phyloP scores from a whole-genome alignment of 2,113 vertebrate genomes.

The Octodon degus region DNA sequence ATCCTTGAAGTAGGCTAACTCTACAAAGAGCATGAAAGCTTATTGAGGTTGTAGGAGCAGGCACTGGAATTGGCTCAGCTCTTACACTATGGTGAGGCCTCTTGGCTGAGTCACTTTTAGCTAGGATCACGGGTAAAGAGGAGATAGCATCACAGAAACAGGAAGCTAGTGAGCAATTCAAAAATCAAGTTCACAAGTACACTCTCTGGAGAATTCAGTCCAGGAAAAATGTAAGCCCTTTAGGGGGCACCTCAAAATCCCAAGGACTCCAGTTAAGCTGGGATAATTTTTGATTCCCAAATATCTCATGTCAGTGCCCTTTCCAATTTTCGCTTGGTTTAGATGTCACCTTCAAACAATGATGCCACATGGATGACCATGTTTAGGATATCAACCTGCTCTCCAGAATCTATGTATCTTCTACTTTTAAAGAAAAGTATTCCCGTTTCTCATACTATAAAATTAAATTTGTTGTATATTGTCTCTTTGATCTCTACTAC shows the following conservation, averaged over 20 bases:
- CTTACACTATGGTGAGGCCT: background rate
- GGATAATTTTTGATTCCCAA: background rate
- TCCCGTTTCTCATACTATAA: background rate
- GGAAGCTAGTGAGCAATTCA: too few relatives aligned
- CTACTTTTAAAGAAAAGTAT: background rate
- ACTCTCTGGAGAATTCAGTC: background rate
- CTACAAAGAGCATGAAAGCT: too few relatives aligned
- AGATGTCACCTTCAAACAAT: background rate
- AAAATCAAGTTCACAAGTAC: background rate
- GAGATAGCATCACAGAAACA: background rate
- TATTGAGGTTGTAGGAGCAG: background rate
- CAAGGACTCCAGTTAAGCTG: background rate
- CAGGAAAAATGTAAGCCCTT: background rate
- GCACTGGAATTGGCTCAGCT: too few relatives aligned
- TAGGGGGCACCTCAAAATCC: rapidly evolving
- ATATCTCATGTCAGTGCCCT: background rate
- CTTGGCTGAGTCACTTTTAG: background rate
- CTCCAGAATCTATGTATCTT: background rate
- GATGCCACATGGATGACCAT: background rate
- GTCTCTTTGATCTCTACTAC: background rate
- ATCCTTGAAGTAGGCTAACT: background rate
- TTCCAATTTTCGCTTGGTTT: background rate
- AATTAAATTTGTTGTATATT: background rate
- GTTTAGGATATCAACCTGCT: background rate
- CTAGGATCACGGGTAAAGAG: background rate